Conservation (phyloP, 2,888 invertebrate species). For the Gastrophysa polygoni region DNA sequence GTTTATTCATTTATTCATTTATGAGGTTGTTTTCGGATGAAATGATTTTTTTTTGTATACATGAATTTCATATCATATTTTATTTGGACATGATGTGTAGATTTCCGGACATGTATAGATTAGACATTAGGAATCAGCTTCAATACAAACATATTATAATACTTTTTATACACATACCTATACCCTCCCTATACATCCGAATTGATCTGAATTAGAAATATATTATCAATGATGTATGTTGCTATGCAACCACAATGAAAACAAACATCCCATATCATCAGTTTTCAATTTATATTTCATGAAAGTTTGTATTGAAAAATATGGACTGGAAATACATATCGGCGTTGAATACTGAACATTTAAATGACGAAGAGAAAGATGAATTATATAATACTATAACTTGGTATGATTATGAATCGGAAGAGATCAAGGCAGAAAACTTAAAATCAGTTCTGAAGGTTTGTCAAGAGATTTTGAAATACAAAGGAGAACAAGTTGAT, state of each 20-base stretch:
- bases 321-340: slow-evolving; percentile 67
- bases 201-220: too few relatives aligned
- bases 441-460: slow-evolving; percentile 65
- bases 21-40: too few relatives aligned
- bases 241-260: neutral
- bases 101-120: too few relatives aligned
- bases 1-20: too few relatives aligned
- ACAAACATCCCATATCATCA: neutral
- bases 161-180: too few relatives aligned
- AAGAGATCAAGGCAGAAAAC: slow-evolving; percentile 64
- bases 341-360: slow-evolving; percentile 62
- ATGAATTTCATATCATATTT: too few relatives aligned
- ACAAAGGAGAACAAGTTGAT: slow-evolving; percentile 71
- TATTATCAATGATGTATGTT: too few relatives aligned
- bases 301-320: slow-evolving; percentile 42
- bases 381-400: slow-evolving; percentile 67
- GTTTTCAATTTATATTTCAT: neutral
- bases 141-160: neutral
- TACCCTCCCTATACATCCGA: too few relatives aligned
- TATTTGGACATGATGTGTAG: too few relatives aligned
- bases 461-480: slow-evolving; percentile 71
- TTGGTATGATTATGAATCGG: slow-evolving; percentile 65
- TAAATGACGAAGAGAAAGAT: slow-evolving; percentile 68
- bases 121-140: too few relatives aligned
- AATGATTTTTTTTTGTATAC: too few relatives aligned